Base-by-base conservation (phyloP, 2,888 invertebrate genomes). In the Yponomeuta evonymella region DNA sequence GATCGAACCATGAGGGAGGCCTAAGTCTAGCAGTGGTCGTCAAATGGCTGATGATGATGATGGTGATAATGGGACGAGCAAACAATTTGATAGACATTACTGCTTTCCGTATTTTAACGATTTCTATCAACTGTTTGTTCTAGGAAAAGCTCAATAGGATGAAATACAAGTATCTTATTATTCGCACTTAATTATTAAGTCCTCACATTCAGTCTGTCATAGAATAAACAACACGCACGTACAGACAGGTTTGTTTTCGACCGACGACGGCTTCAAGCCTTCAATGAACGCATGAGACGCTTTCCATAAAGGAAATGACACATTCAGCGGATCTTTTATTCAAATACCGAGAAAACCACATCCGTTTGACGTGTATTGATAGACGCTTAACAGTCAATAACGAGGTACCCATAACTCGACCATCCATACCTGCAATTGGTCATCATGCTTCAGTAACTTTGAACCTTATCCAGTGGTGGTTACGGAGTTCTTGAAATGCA, bases 231-330 rank as follows among this genome's bases (percentile, higher is more conserved):
- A 58, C 51, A 15, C 15, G 51, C 51, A 15, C 15, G 51, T 58
- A 58, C 51, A 58, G 51, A 58, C 15, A 12, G 12, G 51, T 12
- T 15, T 58, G 6, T 58, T 12, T 4, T 58, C 15, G 12, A 12
- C 51, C 15, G 15, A 15, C 15, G 15, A 15, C 15, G 51, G 51
- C 51, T 58, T 58, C 51, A 15, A 58, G 51, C 12, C 51, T 15
- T 58, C 51, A 58, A 12, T 58, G 51, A 15, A 15, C 68, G 75
- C 75, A 75, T 74, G 73, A 72, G 73, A 73, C 73, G 76, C 75
- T 76, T 78, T 81, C 79, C 76, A 79, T 81, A 81, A 83, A 85
- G 86, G 85, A 87, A 83, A 79, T 83, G 84, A 84, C 83, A 83
- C 80, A 81, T 82, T 80, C 8, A 71, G 81, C 79, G 76, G 79